phyloP scores from a whole-genome alignment of 2,113 vertebrate genomes.

The Heteronetta atricapilla region DNA sequence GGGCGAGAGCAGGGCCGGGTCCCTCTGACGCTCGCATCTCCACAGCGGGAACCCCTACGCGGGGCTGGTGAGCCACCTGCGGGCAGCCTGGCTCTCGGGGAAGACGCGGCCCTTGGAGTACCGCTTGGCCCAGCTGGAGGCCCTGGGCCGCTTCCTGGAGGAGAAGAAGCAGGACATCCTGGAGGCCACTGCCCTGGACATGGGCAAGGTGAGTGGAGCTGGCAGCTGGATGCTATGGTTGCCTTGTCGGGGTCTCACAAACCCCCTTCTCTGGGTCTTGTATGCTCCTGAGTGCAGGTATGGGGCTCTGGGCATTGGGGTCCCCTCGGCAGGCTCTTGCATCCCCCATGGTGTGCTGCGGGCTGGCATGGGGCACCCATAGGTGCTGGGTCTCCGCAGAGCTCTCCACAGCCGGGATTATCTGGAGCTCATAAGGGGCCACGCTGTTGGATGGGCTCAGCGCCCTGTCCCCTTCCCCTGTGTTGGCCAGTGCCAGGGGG shows the following conservation, averaged over 20 bases:
- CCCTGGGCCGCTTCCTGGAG: slow-evolving; percentile 76
- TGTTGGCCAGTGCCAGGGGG: fast-evolving
- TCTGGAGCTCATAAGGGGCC: fast-evolving
- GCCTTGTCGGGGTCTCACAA: background rate
- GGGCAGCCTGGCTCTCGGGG: slow-evolving; percentile 58
- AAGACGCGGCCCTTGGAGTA: slow-evolving; percentile 74
- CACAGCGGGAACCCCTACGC: background rate
- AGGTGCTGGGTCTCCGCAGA: background rate
- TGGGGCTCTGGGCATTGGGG: background rate
- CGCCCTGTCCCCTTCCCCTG: background rate
- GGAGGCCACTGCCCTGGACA: slow-evolving; percentile 78
- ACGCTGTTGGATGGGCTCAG: fast-evolving
- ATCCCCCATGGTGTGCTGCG: background rate
- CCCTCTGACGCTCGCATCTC: background rate
- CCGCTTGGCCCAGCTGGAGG: slow-evolving; percentile 77
- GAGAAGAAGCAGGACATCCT: slow-evolving; percentile 82
- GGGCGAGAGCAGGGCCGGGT: fast-evolving
- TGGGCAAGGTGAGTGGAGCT: slow-evolving; percentile 79
- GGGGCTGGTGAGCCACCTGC: background rate
- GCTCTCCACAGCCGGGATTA: background rate
- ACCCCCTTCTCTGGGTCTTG: background rate
- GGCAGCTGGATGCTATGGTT: fast-evolving
- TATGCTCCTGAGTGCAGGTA: background rate
- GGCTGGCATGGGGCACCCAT: background rate
- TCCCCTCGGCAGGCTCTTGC: fast-evolving